phyloP scores from a whole-genome alignment of 2,797 vertebrate species.

The Sebastes trivittatus region DNA sequence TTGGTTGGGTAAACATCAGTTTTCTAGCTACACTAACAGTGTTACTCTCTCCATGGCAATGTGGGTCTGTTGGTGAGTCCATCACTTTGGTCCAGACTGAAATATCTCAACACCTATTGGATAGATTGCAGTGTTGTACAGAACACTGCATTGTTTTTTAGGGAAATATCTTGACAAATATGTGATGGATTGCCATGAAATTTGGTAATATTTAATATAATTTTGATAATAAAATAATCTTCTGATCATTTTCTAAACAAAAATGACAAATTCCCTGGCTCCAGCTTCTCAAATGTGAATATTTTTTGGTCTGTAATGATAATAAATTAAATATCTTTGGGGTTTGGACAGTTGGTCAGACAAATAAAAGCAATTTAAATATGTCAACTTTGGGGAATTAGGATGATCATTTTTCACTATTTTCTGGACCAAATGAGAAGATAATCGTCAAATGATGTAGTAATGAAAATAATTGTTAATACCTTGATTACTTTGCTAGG shows the following conservation, averaged over 20 bases:
- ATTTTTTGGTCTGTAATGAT: background rate
- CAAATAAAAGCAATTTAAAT: background rate
- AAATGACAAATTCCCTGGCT: background rate
- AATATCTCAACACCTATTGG: background rate
- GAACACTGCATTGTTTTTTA: background rate
- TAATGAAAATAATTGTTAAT: background rate
- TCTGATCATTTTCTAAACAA: background rate
- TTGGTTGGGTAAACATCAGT: background rate
- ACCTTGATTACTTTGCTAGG: background rate
- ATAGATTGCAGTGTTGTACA: background rate
- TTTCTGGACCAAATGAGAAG: background rate
- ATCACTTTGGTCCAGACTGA: background rate
- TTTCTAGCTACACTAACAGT: background rate
- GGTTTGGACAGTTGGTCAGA: background rate
- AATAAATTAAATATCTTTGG: background rate
- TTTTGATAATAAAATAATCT: background rate
- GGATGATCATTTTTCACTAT: background rate
- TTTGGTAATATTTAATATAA: background rate
- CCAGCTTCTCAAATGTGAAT: background rate
- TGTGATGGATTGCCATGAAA: background rate
- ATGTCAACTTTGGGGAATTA: background rate
- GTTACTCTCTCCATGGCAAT: background rate
- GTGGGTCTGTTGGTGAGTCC: too few species aligned
- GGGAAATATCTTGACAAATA: background rate
- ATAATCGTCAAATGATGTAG: background rate